Conservation (phyloP, 1,140 invertebrate species). For the Oreohelix idahoensis region DNA sequence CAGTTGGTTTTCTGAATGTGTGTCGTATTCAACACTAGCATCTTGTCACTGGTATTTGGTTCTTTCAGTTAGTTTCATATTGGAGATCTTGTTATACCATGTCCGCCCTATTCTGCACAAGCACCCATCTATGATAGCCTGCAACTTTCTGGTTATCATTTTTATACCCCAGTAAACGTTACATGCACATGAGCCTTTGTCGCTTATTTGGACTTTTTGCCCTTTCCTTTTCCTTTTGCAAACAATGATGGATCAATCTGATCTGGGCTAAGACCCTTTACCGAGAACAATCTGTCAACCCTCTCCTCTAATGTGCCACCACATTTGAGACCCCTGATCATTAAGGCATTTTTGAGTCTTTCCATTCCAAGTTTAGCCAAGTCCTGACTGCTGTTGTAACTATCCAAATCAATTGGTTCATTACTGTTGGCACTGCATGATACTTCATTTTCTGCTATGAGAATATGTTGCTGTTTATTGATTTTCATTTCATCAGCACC, state of each 20-base stretch:
- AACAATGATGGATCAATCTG: constrained; percentile 68
- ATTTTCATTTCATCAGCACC: neutral
- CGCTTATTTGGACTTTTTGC: constrained; percentile 49
- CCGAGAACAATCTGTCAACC: constrained; percentile 71
- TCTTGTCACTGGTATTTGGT: too few relatives aligned
- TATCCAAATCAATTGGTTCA: constrained; percentile 60
- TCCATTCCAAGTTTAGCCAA: constrained; percentile 71
- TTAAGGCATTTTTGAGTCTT: constrained; percentile 68
- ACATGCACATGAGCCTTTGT: too few relatives aligned
- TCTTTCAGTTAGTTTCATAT: too few relatives aligned
- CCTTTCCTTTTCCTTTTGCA: constrained; percentile 64
- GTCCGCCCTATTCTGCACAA: too few relatives aligned
- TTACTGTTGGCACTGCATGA: neutral
- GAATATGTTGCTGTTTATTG: too few relatives aligned
- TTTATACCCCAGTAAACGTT: too few relatives aligned
- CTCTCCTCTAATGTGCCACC: constrained; percentile 72
- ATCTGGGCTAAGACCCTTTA: constrained; percentile 68
- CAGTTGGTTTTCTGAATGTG: too few relatives aligned
- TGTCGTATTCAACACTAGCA: too few relatives aligned
- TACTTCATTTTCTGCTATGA: neutral
- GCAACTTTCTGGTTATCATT: too few relatives aligned
- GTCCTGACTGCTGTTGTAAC: constrained; percentile 53
- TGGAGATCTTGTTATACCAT: too few relatives aligned
- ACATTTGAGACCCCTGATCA: constrained; percentile 71
- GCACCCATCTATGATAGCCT: too few relatives aligned